phyloP scores from a whole-genome alignment of 1,140 invertebrate species.

The Orchestia grillus region DNA sequence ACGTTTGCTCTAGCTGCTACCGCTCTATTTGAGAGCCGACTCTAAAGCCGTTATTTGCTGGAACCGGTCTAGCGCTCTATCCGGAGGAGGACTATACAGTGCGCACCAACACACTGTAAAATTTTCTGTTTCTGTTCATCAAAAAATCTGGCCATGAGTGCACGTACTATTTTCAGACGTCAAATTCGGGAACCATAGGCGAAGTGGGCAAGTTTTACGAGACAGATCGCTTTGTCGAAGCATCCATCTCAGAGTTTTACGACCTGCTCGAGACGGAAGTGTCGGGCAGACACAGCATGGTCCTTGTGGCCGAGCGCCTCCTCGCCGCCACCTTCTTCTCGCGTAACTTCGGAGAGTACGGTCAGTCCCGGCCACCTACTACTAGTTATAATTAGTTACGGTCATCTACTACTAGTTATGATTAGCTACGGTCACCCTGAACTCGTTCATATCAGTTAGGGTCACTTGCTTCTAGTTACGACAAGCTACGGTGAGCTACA shows the following conservation, averaged over 20 bases:
- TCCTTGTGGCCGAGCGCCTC: neutral
- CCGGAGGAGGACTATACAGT: too few relatives aligned
- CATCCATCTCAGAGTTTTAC: neutral
- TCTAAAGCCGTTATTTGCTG: too few relatives aligned
- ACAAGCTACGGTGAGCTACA: too few relatives aligned
- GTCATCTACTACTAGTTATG: neutral
- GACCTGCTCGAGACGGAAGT: neutral
- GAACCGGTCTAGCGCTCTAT: too few relatives aligned
- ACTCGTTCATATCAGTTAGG: too few relatives aligned
- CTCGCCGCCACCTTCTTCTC: slow-evolving; percentile 14
- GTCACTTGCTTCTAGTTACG: too few relatives aligned
- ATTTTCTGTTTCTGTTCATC: too few relatives aligned
- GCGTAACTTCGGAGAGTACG: neutral
- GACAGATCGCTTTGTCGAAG: neutral
- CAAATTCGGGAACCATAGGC: neutral
- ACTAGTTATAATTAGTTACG: neutral
- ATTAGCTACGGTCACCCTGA: too few relatives aligned
- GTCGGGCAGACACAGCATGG: neutral
- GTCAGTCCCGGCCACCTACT: neutral
- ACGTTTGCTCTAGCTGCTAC: too few relatives aligned
- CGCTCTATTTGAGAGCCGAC: too few relatives aligned
- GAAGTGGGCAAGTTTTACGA: slow-evolving; percentile 25
- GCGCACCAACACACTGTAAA: too few relatives aligned
- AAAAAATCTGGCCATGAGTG: too few relatives aligned
- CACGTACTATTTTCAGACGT: neutral